Evolutionary conservation across 2,888 invertebrate genomes (phyloP), one percentile per base, ranked within the genome.

Genomic region (Pasiphila rectangulata): DNA sequence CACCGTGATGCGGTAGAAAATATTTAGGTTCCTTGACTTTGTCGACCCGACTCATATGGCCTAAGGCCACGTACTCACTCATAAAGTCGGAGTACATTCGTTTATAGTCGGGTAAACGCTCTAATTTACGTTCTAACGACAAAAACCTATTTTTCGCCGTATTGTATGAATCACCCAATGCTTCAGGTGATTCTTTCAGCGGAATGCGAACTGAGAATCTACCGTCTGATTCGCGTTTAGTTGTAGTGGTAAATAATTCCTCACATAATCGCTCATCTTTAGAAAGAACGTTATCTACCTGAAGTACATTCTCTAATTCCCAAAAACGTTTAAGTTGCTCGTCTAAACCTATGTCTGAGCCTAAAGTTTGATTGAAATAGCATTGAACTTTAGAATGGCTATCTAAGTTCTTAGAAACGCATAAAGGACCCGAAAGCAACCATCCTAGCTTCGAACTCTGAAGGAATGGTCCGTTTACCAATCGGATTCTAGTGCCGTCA

Each of bases 41-140:
- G 10, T 43, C 32, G 9, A 50, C 24, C 2, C 17, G 24, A 3
- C 27, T 41, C 53, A 54, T 54, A 38, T 54, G 49, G 24, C 49
- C 46, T 12, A 44, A 25, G 1, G 6, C n/a, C 2, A 17, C 9
- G 3, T 53, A 53, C 9, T 53, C 53, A 0, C 5, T 15, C 44
- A 52, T 46, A 12, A 52, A 52, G 1, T 51, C 43, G 4, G 13
- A 20, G 23, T 51, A 44, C 20, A 40, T 20, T 12, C n/a, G 12
- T 35, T 45, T 53, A n/a, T 20, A 47, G 6, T 4, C 1, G n/a
- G 36, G 37, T 2, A 21, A n/a, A 15, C 37, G 35, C 1, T 44
- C 24, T 1, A 37, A 17, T 17, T 32, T 44, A 0, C 19, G 6
- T 25, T 44, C 44, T 44, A 44, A 5, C 1, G 32, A 12, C 10